These are phyloP conservation scores for Cyclura pinguis DNA, from an alignment of 2,797 vertebrate species.

Conservation along the genomic window DNA sequence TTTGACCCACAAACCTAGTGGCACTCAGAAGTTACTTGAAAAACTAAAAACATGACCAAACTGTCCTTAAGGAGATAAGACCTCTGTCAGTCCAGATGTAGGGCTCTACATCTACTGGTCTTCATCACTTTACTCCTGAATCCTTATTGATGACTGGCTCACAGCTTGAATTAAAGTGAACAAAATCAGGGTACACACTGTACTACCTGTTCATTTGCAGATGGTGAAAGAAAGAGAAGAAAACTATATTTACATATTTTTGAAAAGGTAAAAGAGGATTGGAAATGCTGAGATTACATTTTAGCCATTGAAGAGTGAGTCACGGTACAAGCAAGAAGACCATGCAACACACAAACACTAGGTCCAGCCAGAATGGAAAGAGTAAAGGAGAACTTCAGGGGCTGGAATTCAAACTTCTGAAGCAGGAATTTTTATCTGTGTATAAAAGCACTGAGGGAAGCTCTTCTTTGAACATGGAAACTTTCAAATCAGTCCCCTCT, in stretches of 20 bases:
- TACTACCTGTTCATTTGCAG: background rate
- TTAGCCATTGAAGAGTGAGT: no score
- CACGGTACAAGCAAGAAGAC: no score
- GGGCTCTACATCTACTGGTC: background rate
- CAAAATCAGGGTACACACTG: background rate
- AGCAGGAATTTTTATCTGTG: background rate
- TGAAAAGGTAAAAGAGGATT: background rate
- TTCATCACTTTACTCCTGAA: background rate
- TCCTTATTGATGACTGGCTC: background rate
- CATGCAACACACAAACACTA: background rate
- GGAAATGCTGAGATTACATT: no score
- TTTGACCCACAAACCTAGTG: background rate
- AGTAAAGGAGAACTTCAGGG: background rate
- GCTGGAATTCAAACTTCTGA: background rate
- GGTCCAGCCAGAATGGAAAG: background rate
- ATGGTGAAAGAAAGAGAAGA: background rate
- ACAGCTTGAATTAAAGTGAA: background rate
- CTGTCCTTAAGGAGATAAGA: background rate
- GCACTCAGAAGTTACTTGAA: background rate
- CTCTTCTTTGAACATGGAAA: background rate
- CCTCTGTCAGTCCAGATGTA: background rate
- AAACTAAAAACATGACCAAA: background rate
- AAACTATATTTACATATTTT: no score
- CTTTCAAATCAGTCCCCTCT: background rate
- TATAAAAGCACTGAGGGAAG: background rate